Evolutionary conservation across 1,140 invertebrate genomes (phyloP), one percentile per base, ranked within the genome.

Genomic region (Sipha flava): DNA sequence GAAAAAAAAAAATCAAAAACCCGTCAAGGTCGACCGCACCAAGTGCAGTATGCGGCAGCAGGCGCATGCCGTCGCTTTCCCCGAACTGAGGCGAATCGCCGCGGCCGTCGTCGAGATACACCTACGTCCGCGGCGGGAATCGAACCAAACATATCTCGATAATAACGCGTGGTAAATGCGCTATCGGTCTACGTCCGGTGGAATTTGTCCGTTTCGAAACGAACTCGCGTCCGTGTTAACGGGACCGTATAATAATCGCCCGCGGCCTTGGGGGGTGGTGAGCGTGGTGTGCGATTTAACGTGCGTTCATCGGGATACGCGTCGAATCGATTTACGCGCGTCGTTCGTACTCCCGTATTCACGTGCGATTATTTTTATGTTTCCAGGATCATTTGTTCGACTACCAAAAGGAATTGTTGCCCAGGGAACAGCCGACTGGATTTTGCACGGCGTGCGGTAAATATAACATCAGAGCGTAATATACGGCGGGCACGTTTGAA

Each of bases 381-480:
- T 70, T 70, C 14, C 66, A 70, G 66, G 43, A 70, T 47, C 66
- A 70, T 47, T 45, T 70, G 34, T 59, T 59, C 7, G 52, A 59
- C 34, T 77, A 37, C 34, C 0, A 14, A 21, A 1, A 57, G 16
- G 73, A 77, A 54, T 31, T 52, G 1, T 18, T 34, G 29, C 26
- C 47, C 34, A 34, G n/a, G 21, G 34, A 23, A 34, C n/a, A 2
- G 23, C 34, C 49, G 7, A 26, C 6, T 34, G 59, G 9, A 54
- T 59, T 59, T 29, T 77, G 73, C 52, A n/a, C 52, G n/a, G 18
- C 52, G 34, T 77, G 73, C 18, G 73, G 73, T 77, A 57, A 77
- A 43, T 77, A 54, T 72, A 9, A 52, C 5, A 52, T 5, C 6
- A 2, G 3, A 49, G 21, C 18, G 47, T n/a, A n/a, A n/a, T n/a